Evolutionary conservation across 2,888 invertebrate genomes (phyloP).

Genomic region (Protonemura montana): DNA sequence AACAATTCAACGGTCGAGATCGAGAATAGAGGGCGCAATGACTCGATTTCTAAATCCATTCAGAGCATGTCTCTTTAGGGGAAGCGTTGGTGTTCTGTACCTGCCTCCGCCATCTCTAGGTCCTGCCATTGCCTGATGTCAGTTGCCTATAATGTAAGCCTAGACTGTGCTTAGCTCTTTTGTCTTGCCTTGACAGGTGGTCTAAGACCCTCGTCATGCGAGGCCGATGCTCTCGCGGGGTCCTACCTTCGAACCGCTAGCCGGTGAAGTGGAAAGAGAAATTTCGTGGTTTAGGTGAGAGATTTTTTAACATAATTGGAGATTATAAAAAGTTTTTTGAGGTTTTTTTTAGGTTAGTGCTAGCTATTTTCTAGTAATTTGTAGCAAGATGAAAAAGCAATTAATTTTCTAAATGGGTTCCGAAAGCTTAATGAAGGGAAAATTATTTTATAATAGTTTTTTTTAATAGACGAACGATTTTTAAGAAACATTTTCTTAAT

Average conservation of each 20-base stretch:
- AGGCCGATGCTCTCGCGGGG: background rate
- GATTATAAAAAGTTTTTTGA: no score
- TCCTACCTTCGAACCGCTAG: background rate
- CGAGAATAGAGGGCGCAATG: background rate
- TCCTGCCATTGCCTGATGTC: background rate
- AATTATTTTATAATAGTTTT: no score
- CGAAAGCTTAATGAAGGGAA: no score
- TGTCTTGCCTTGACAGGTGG: background rate
- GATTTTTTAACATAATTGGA: no score
- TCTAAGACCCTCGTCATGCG: background rate
- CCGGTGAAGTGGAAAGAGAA: no score
- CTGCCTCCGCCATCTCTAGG: background rate
- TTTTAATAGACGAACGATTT: no score
- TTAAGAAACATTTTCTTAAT: no score
- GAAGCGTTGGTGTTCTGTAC: background rate
- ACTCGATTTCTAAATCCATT: background rate
- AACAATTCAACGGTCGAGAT: background rate
- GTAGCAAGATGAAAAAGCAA: no score
- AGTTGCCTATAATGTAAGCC: background rate
- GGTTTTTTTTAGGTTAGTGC: no score
- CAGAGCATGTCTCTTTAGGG: background rate
- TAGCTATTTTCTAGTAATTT: no score
- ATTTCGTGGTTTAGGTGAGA: no score
- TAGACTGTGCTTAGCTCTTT: background rate
- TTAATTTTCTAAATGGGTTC: no score